Evolutionary conservation across 2,797 vertebrate species (phyloP).

Genomic region (Ispidina lecontei): DNA sequence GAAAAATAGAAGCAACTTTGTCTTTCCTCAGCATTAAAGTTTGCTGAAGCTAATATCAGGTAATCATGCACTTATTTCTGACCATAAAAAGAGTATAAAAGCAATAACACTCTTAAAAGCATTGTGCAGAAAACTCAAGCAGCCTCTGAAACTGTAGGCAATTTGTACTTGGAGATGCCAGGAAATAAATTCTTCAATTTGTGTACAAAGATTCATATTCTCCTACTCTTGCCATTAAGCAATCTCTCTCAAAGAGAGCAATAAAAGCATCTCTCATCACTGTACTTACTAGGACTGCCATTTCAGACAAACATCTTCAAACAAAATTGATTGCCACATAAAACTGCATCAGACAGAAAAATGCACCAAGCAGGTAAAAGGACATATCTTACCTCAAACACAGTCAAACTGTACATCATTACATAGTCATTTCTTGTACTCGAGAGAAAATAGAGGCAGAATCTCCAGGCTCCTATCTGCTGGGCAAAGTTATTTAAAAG

Average conservation of each 20-base stretch:
- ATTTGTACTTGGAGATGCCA: slow-evolving; percentile 31
- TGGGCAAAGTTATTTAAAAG: slow-evolving; percentile 98
- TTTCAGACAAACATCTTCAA: not conserved
- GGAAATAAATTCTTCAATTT: slow-evolving; percentile 49
- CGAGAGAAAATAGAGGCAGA: slow-evolving; percentile 97
- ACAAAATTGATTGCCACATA: not conserved
- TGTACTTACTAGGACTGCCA: not conserved
- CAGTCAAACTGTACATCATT: slow-evolving; percentile 99
- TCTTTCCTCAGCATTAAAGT: not conserved
- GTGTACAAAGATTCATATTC: slow-evolving; percentile 25
- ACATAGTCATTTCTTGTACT: slow-evolving; percentile 97
- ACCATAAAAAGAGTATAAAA: slow-evolving; percentile 3
- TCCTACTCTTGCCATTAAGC: slow-evolving; percentile 42
- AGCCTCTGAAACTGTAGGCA: slow-evolving; percentile 10
- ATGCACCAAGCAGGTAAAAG: not conserved
- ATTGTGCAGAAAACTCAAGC: not conserved
- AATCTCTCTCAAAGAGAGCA: slow-evolving; percentile 11
- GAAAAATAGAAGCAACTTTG: not conserved
- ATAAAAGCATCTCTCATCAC: slow-evolving; percentile 35
- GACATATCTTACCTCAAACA: slow-evolving; percentile 92
- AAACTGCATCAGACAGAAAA: not conserved
- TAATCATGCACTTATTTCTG: not conserved
- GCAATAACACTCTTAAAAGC: slow-evolving; percentile 33
- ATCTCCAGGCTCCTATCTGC: slow-evolving; percentile 96
- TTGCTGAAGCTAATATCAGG: not conserved